Conservation (phyloP, 2,888 invertebrate genomes). For the Cyclophora albipunctata region DNA sequence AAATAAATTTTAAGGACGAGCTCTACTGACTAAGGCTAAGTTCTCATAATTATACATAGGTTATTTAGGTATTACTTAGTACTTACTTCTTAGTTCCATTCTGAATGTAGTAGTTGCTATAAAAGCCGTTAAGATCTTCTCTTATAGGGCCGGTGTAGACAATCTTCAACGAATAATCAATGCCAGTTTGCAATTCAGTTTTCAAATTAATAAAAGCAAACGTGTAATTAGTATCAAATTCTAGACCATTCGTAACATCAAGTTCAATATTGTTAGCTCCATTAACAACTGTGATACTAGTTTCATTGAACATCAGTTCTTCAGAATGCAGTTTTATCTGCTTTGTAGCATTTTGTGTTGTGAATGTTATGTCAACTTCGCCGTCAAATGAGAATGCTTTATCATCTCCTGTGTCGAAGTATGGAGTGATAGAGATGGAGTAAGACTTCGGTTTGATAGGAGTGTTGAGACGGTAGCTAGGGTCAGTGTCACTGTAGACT, state of each 20-base stretch:
- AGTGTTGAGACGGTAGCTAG: constrained; percentile 53
- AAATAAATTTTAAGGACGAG: too few species aligned
- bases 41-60: too few species aligned
- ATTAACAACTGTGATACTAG: constrained; percentile 34
- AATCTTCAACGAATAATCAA: constrained; percentile 64
- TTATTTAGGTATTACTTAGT: not conserved
- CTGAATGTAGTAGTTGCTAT: constrained; percentile 74
- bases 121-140: constrained; percentile 76
- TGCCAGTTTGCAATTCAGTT: constrained; percentile 39
- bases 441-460: constrained; percentile 71
- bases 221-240: constrained; percentile 51
- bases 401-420: constrained; percentile 56
- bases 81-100: constrained; percentile 70
- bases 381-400: constrained; percentile 66
- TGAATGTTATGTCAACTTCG: constrained; percentile 53
- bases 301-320: constrained; percentile 39
- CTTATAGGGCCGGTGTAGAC: constrained; percentile 73
- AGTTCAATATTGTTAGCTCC: constrained; percentile 29
- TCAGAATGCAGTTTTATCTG: constrained; percentile 59
- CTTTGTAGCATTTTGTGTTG: constrained; percentile 32
- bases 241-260: constrained; percentile 31
- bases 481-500: constrained; percentile 43
- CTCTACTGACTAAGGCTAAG: too few species aligned
- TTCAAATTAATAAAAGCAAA: constrained; percentile 66
- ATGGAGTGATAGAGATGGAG: constrained; percentile 67